These are phyloP conservation scores for Crotalus tigris DNA, from an alignment of 2,113 vertebrate genomes.

Conservation along the genomic window DNA sequence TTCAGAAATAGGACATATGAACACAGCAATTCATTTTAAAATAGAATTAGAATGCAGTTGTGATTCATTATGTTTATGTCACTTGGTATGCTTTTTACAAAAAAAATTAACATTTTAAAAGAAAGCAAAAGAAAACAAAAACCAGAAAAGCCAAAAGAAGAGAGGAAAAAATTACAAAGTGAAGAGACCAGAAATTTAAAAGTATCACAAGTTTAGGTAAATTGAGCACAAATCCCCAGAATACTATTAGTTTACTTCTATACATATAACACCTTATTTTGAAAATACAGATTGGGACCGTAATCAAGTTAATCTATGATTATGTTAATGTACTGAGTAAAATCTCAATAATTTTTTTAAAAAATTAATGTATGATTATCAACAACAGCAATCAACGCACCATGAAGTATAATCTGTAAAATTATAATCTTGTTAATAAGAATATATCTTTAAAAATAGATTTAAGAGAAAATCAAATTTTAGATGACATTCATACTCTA, in stretches of 20 bases:
- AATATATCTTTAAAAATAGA: background rate
- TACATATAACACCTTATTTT: background rate
- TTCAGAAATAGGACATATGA: background rate
- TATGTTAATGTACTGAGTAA: background rate
- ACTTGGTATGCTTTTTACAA: slow-evolving; percentile 47
- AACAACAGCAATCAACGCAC: background rate
- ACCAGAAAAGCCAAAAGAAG: background rate
- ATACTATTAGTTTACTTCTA: background rate
- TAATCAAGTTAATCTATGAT: background rate
- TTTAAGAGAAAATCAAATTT: background rate
- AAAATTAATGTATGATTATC: background rate
- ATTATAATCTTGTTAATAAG: background rate
- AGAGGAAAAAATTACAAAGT: background rate
- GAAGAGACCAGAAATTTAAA: background rate
- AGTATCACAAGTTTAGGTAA: background rate
- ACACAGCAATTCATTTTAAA: background rate
- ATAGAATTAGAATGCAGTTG: background rate
- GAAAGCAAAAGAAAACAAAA: background rate
- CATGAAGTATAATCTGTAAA: background rate
- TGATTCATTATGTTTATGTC: slow-evolving; percentile 54
- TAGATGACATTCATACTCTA: background rate
- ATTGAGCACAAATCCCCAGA: background rate
- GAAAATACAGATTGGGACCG: background rate
- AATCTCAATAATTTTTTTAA: background rate
- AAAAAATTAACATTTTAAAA: background rate